Conservation (phyloP, 2,113 vertebrate genomes). For the Alexandromys fortis region DNA sequence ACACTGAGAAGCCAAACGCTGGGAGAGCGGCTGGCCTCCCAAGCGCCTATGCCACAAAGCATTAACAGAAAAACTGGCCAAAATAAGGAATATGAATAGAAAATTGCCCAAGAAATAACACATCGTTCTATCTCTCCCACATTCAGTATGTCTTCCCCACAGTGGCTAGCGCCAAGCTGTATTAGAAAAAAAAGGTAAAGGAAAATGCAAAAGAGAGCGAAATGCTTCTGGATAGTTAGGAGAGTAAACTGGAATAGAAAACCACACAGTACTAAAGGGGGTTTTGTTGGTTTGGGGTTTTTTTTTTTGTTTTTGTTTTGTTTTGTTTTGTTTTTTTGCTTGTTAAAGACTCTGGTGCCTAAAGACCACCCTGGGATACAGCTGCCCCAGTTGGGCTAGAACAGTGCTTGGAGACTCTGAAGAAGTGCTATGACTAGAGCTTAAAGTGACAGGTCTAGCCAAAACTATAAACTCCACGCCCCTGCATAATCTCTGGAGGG, state of each 20-base stretch:
- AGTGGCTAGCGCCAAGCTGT: conserved; percentile 55
- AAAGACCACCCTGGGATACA: neutral
- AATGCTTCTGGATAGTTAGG: conserved; percentile 53
- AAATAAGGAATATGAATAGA: conserved; percentile 76
- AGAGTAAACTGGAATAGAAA: conserved; percentile 60
- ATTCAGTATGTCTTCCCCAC: conserved; percentile 52
- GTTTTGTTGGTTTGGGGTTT: neutral
- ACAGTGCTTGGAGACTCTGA: neutral
- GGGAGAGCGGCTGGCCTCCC: conserved; percentile 39
- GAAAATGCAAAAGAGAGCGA: conserved; percentile 61
- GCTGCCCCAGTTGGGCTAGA: neutral
- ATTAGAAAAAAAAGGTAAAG: conserved; percentile 41
- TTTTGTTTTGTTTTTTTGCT: neutral
- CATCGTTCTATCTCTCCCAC: conserved; percentile 27
- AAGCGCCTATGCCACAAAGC: conserved; percentile 67
- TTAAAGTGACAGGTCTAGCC: conserved; percentile 55
- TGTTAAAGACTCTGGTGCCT: conserved; percentile 41
- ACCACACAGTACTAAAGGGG: conserved; percentile 62
- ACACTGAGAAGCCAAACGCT: conserved; percentile 65
- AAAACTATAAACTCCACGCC: conserved; percentile 28
- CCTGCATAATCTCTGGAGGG: conserved; percentile 20
- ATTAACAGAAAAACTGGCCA: conserved; percentile 79
- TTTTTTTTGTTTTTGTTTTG: too few relatives aligned
- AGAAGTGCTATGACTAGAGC: conserved; percentile 48
- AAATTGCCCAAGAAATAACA: conserved; percentile 51